Conservation (phyloP, 37 sponge, comb jelly and placozoan genomes). For the Spongilla lacustris region DNA sequence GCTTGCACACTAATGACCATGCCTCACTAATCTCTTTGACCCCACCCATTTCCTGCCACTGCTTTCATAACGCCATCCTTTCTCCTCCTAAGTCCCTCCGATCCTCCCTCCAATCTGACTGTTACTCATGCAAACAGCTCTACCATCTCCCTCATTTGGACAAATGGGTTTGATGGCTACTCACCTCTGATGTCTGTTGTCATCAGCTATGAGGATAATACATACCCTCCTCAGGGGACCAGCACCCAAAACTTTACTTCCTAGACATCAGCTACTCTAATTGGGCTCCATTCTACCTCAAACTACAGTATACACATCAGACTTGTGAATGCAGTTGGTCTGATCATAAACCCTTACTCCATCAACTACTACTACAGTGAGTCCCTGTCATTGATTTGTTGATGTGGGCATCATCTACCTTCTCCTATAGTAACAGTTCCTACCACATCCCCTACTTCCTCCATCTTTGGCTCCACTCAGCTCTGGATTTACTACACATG, state of each 20-base stretch:
- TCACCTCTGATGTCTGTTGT: background rate
- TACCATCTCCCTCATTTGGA: background rate
- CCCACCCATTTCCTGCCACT: too few relatives aligned
- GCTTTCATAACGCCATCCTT: background rate
- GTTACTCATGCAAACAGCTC: background rate
- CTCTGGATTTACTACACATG: too few relatives aligned
- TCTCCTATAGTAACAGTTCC: too few relatives aligned
- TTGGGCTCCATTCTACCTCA: background rate
- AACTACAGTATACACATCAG: background rate
- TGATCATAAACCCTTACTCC: background rate
- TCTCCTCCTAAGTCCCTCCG: background rate
- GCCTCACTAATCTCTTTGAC: too few relatives aligned
- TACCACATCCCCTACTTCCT: too few relatives aligned
- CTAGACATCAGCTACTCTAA: too few relatives aligned
- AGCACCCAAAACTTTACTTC: background rate
- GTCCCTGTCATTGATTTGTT: too few relatives aligned
- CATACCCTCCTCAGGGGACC: background rate
- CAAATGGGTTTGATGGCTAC: background rate
- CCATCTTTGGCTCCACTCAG: too few relatives aligned
- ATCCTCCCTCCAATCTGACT: background rate
- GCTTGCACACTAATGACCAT: too few relatives aligned
- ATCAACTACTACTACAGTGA: background rate
- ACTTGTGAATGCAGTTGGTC: background rate
- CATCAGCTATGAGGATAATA: background rate
- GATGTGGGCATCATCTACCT: too few relatives aligned